Evolutionary conservation across 2,113 vertebrate genomes (phyloP), one percentile per base, ranked within the genome.

Genomic region (Neolamprologus modestus): DNA sequence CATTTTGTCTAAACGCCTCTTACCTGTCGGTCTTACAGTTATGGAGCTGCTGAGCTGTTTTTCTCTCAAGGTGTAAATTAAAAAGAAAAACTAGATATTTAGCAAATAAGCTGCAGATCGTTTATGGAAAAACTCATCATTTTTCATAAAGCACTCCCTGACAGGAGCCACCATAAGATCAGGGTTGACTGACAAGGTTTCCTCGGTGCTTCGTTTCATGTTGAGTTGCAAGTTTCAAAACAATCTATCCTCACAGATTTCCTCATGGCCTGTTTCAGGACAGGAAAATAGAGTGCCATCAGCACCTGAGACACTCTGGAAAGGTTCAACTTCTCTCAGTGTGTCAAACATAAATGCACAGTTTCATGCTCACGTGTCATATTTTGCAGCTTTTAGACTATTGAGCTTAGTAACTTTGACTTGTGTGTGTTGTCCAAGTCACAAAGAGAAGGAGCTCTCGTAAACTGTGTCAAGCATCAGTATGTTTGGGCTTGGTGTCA

Each of bases 1-100:
- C 17, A 0, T 31, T 17, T 66, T 66, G 17, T 35, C 17, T 66
- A 66, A 21, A 0, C 1, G 11, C 35, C n/a, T 40, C 63, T 14
- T 9, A 68, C 37, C 12, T 71, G n/a, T 40, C 0, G 33, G 4
- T 40, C 35, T 40, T 24, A 68, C 63, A 40, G 63, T 68, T 40
- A 13, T 40, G 63, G 63, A 42, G 37, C 66, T 42, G 66, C 66
- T 14, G 35, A 40, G 35, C 12, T 14, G 35, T 14, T 71, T 40
- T 24, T 71, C 21, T 16, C n/a, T 42, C 8, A 4, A 71, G 35
- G 37, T 42, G 66, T 0, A 16, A 40, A 71, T 68, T 1, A 21
- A 14, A 40, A 40, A 40, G 10, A 68, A 68, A 68, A 21, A 21
- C 19, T 8, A 1, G 35, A 40, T 68, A 24, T 68, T 68, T 68